Evolutionary conservation across 1,140 invertebrate species (phyloP).

Genomic region (Ruditapes philippinarum): DNA sequence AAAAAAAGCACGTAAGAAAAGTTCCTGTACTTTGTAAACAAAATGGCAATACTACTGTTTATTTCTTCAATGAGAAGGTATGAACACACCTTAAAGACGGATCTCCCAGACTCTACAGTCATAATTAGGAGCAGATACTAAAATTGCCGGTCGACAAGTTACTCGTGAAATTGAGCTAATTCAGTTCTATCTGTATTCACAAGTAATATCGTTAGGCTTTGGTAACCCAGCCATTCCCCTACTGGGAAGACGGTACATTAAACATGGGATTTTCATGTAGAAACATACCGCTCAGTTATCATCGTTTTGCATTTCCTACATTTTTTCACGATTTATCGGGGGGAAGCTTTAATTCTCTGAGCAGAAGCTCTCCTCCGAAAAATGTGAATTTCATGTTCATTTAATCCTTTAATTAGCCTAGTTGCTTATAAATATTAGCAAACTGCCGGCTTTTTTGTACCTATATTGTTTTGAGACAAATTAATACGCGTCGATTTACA

Average conservation of each 20-base stretch:
- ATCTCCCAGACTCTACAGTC: neutral
- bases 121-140: slow-evolving; percentile 9
- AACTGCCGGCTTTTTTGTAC: no score
- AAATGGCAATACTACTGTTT: no score
- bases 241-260: neutral
- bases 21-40: no score
- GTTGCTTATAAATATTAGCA: no score
- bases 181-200: neutral
- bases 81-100: neutral
- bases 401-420: neutral
- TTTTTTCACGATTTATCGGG: slow-evolving; percentile 11
- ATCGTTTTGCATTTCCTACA: neutral
- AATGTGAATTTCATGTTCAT: neutral
- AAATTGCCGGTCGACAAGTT: slow-evolving; percentile 38
- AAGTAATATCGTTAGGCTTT: neutral
- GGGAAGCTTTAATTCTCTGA: neutral
- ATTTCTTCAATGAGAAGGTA: no score
- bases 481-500: no score
- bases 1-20: no score
- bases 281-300: neutral
- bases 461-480: no score
- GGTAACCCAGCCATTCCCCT: neutral
- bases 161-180: slow-evolving; percentile 43
- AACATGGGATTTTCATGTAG: slow-evolving; percentile 3
- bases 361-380: neutral